Percentiles rank a stretch among this genome's conserved stretches.
Conservation (phyloP, 1,140 invertebrate species). For the Lanistes nyassanus region DNA sequence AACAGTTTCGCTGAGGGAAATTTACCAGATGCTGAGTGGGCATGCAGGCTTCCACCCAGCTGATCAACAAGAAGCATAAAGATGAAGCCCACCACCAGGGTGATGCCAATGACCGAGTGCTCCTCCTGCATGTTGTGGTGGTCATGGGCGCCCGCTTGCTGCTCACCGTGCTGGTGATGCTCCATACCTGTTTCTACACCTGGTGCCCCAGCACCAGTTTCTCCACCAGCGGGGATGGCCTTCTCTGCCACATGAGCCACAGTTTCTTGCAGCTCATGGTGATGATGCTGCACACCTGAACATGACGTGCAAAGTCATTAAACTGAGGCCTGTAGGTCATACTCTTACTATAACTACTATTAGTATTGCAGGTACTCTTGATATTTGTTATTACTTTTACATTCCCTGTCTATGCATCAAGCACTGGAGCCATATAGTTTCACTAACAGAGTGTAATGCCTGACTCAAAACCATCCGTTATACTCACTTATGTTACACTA, state of each 20-base stretch:
- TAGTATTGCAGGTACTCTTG: no score
- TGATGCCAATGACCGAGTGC: constrained; percentile 74
- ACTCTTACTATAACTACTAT: no score
- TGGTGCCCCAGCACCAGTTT: background rate
- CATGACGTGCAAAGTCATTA: no score
- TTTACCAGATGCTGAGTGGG: constrained; percentile 44
- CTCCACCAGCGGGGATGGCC: background rate
- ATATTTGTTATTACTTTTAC: no score
- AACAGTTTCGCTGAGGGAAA: background rate
- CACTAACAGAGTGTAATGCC: no score
- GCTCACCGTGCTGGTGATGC: background rate
- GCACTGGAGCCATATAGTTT: no score
- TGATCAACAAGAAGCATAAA: constrained; percentile 98
- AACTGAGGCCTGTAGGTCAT: no score
- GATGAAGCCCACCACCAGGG: constrained; percentile 88
- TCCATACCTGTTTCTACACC: background rate
- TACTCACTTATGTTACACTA: no score
- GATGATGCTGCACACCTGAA: constrained; percentile 8
- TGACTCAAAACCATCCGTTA: no score
- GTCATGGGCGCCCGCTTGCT: constrained; percentile 28
- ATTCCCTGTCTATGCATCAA: no score
- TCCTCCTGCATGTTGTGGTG: constrained; percentile 50
- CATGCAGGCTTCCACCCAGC: constrained; percentile 66
- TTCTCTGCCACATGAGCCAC: constrained; percentile 11
- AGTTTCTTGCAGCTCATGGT: background rate